Base-by-base conservation (phyloP, 2,113 vertebrate genomes). In the Paralichthys olivaceus region DNA sequence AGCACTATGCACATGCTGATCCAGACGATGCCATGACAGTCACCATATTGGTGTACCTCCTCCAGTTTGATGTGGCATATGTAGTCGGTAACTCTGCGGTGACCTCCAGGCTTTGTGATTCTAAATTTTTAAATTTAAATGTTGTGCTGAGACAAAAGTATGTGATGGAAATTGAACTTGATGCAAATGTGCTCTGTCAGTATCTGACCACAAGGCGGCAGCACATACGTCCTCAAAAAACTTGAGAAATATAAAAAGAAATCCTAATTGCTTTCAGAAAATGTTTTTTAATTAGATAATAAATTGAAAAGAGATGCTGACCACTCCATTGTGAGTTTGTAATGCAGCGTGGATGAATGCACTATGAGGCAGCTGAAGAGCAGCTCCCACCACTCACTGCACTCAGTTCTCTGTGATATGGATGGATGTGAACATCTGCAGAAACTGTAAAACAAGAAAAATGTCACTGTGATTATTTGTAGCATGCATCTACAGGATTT, bases 391-490 rank as follows among this genome's bases (percentile, higher is more conserved):
- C 51, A 40, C 68, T 32, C 67, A 34, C 86, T 77, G 77, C 58
- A 62, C 72, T 68, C 75, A 59, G 77, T 65, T 81, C 81, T 86
- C 77, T 80, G 86, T 37, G 59, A 84, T 80, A 72, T 77, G 62
- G 61, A 91, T 69, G 72, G 58, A 91, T 67, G 69, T 77, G 5
- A 19, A 49, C 62, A 75, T 89, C 72, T 80, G 87, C 79, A 81
- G 71, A 81, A 75, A 58, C 75, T 84, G 87, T 85, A 85, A 90
- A 32, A 5, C 37, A 88, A 87, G 73, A 79, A 84, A 90, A 80
- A 73, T 73, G 79, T 92, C 93, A 94, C 92, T 94, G 94, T 94
- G 93, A 93, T 88, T 66, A 87, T 74, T 89, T 86, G 90, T 94
- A 93, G 89, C 93, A 93, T 90, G 79, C 84, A 92, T 75, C 84